phyloP scores from a whole-genome alignment of 1,140 invertebrate species.

The Phymorhynchus buccinoides region DNA sequence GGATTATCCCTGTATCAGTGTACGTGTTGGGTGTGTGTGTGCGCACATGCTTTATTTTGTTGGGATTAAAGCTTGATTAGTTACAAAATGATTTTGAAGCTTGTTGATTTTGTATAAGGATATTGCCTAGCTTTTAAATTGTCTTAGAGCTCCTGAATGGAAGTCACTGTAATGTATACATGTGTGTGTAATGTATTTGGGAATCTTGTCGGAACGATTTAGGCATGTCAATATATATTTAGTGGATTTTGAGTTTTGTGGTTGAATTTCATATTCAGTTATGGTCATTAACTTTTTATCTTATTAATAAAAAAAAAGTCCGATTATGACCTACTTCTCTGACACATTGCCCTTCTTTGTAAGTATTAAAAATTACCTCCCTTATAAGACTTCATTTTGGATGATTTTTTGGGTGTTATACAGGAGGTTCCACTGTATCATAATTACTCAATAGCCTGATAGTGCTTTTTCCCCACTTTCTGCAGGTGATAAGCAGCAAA shows the following conservation, averaged over 20 bases:
- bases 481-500: neutral
- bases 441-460: neutral
- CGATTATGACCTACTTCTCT: no score
- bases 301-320: neutral
- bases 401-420: no score
- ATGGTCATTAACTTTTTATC: neutral
- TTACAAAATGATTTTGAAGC: no score
- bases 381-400: no score
- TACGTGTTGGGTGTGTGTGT: no score
- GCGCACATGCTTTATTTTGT: no score
- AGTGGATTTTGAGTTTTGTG: neutral
- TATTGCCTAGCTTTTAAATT: no score
- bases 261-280: neutral
- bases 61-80: no score
- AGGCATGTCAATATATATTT: neutral
- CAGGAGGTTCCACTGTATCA: neutral
- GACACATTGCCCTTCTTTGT: no score
- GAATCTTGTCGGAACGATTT: neutral
- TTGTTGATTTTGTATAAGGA: no score
- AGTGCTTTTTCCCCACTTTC: neutral
- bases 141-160: neutral
- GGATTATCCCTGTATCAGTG: no score
- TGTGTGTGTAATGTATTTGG: neutral
- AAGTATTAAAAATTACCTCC: no score
- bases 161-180: neutral